A percentile compares a stretch with the other conserved stretches of the same genome.
phyloP scores from a whole-genome alignment of 2,797 vertebrate species.

The Channallabes apus region DNA sequence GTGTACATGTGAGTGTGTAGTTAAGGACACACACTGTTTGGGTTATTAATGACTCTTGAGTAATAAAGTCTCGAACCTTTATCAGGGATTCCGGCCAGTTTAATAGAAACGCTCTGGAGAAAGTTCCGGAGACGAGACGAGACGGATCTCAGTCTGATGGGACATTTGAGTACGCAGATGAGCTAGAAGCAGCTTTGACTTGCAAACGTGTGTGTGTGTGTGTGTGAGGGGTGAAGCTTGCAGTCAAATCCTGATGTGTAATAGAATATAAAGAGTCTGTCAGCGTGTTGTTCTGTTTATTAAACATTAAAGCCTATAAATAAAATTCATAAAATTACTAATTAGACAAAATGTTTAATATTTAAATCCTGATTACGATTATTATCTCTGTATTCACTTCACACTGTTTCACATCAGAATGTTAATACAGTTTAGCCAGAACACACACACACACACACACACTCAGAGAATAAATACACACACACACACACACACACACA shows the following conservation, averaged over 20 bases:
- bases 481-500: too few relatives aligned
- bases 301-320: background rate
- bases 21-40: background rate
- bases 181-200: background rate
- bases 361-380: background rate
- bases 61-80: background rate
- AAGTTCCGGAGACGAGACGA: background rate
- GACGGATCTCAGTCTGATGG: conserved; percentile 19
- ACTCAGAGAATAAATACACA: too few relatives aligned
- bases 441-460: background rate
- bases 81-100: background rate
- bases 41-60: background rate
- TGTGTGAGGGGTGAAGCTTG: conserved; percentile 46
- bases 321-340: background rate
- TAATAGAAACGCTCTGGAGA: background rate
- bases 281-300: background rate
- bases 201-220: background rate
- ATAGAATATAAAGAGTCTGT: background rate
- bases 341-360: background rate
- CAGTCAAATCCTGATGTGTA: background rate
- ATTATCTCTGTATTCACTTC: background rate
- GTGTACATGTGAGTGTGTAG: conserved; percentile 34
- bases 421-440: background rate
- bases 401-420: background rate
- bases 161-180: conserved; percentile 47